Percentiles rank a stretch among this genome's conserved stretches.
Conservation (phyloP, 2,797 vertebrate species). For the Chelon auratus region DNA sequence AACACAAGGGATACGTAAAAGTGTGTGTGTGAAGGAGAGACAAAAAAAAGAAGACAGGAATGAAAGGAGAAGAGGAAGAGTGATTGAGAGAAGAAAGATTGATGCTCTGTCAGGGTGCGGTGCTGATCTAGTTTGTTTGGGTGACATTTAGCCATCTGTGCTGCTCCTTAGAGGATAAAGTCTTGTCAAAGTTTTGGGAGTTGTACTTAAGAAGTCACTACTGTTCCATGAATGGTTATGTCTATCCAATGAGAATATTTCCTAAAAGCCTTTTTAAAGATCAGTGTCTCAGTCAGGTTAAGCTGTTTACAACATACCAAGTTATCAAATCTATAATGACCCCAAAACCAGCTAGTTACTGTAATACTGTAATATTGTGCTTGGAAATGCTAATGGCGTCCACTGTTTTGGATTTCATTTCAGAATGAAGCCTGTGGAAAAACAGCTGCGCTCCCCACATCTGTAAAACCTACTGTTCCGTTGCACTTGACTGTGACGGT, state of each 20-base stretch:
- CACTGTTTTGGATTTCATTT: not conserved
- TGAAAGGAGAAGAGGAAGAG: constrained; percentile 41
- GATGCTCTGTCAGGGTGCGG: constrained; percentile 69
- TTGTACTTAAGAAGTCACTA: constrained; percentile 16
- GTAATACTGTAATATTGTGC: not conserved
- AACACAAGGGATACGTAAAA: constrained; percentile 34
- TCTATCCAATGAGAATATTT: not conserved
- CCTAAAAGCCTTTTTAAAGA: not conserved
- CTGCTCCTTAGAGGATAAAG: constrained; percentile 44
- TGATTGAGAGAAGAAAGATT: constrained; percentile 59
- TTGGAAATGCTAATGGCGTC: not conserved
- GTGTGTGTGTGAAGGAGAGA: not conserved
- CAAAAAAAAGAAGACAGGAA: constrained; percentile 5
- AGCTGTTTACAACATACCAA: not conserved
- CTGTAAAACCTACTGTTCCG: constrained; percentile 23
- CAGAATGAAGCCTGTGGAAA: constrained; percentile 8
- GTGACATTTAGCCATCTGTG: constrained; percentile 82
- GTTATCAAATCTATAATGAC: not conserved
- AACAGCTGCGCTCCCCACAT: constrained; percentile 19
- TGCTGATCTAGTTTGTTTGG: constrained; percentile 74
- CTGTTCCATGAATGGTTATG: not conserved
- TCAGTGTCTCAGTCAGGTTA: not conserved
- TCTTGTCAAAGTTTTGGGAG: constrained; percentile 41
- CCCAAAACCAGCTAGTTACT: not conserved
- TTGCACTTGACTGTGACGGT: constrained; percentile 35